Percentiles rank a stretch among this genome's conserved stretches.
phyloP scores from a whole-genome alignment of 2,888 invertebrate genomes.

The Nasonia oneida region DNA sequence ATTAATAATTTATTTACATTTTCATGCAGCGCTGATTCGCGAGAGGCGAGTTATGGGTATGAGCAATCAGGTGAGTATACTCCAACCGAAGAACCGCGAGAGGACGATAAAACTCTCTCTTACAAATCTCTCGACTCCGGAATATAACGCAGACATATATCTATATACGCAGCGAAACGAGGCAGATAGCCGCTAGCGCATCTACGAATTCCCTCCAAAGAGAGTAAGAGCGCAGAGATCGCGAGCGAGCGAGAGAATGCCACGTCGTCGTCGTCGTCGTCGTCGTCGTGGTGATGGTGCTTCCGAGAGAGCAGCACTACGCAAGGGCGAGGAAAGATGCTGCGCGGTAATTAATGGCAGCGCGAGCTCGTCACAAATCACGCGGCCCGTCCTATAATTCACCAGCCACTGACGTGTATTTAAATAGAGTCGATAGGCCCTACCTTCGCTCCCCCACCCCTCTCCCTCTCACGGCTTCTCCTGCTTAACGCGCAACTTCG shows the following conservation, averaged over 20 bases:
- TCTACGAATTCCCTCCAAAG: not conserved
- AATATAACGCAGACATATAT: not conserved
- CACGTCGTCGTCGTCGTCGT: conserved; percentile 1
- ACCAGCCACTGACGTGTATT: conserved; percentile 74
- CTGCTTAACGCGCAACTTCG: conserved; percentile 1
- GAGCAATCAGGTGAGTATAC: not conserved
- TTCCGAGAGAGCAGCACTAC: conserved; percentile 61
- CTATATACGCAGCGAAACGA: not conserved
- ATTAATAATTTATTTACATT: not conserved
- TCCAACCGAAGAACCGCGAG: not conserved
- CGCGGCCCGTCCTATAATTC: conserved; percentile 75
- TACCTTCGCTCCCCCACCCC: conserved; percentile 36
- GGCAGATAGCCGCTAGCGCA: conserved; percentile 18
- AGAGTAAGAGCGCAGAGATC: not conserved
- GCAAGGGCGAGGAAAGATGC: conserved; percentile 76
- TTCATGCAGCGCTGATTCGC: not conserved
- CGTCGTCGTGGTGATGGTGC: not conserved
- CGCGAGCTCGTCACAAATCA: conserved; percentile 76
- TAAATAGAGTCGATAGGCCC: conserved; percentile 76
- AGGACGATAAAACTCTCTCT: not conserved
- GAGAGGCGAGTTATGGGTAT: not conserved
- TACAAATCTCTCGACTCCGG: not conserved
- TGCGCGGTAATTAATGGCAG: conserved; percentile 75
- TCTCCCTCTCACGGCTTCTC: conserved; percentile 22
- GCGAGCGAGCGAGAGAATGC: conserved; percentile 11